A percentile compares a stretch with the other conserved stretches of the same genome.
Conservation (phyloP, 2,113 vertebrate species). For the Bos taurus region DNA sequence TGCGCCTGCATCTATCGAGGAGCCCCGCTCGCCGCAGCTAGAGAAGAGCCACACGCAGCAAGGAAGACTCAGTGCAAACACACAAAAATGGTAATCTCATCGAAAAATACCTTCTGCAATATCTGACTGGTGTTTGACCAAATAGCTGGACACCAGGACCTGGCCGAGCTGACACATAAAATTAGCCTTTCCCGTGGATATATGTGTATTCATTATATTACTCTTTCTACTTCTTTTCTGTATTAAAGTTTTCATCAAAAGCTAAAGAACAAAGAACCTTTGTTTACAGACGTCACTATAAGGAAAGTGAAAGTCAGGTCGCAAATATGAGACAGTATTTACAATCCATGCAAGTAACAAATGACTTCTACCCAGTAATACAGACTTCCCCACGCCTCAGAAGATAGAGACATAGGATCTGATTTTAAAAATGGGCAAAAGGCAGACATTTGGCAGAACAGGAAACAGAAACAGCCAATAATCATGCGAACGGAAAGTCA, state of each 20-base stretch:
- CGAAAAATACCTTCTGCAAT: neutral
- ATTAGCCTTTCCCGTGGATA: neutral
- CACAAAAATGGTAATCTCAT: neutral
- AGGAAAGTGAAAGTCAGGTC: neutral
- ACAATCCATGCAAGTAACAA: accelerated
- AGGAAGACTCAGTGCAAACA: neutral
- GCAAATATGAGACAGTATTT: neutral
- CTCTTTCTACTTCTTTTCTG: neutral
- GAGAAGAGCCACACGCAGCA: neutral
- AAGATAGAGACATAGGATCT: neutral
- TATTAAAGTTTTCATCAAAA: neutral
- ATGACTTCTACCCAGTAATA: neutral
- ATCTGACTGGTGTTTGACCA: neutral
- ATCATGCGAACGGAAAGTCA: no score
- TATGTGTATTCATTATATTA: accelerated
- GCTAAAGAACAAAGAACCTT: neutral
- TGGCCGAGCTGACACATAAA: neutral
- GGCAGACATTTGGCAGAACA: neutral
- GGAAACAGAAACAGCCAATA: neutral
- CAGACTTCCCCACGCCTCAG: no score
- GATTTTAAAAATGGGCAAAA: accelerated
- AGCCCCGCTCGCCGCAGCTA: neutral
- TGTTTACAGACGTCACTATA: neutral
- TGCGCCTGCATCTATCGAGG: neutral
- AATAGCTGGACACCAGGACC: neutral